Evolutionary conservation across 2,888 invertebrate genomes (phyloP), one percentile per base, ranked within the genome.

Genomic region (Keiferia lycopersicella): DNA sequence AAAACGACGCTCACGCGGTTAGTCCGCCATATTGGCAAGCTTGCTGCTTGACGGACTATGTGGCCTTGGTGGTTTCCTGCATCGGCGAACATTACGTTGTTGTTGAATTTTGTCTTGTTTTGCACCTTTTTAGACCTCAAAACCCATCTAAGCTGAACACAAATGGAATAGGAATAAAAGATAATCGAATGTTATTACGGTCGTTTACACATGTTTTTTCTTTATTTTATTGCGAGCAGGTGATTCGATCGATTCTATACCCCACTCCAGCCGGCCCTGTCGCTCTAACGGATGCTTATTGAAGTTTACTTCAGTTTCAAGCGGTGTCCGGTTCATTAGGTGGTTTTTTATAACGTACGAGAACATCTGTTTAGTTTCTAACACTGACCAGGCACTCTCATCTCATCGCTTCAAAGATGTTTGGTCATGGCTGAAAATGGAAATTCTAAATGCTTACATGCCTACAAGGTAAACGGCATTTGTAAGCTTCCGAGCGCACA

Each of bases 31-130:
- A 69, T 79, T 77, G 73, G 73, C 72, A 72, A 66, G 74, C 75
- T 74, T 72, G 72, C 71, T 72, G 74, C 75, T 74, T 72, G 72
- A 71, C 72, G 73, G 72, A 69, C 68, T 61, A 62, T 64, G 68
- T 67, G 76, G 75, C 79, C 78, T 79, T 78, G 76, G 66, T 64
- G 62, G 71, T 68, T 78, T 78, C 74, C 73, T 75, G 72, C 69
- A 64, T 65, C 51, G 64, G 6, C 56, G 62, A 62, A 39, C 61
- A 65, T 56, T 58, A 39, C 57, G 63, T 64, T 64, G 62, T 65
- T 39, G 45, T 10, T 65, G 18, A 50, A 65, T 14, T 2, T 14
- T 16, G 51, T 20, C 60, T 34, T 16, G 18, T 41, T 26, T 61
- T 34, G 41, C 61, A 50, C 26, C 34, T 48, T 59, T 59, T 59